phyloP scores from a whole-genome alignment of 2,113 vertebrate species.

The Etia nguti region DNA sequence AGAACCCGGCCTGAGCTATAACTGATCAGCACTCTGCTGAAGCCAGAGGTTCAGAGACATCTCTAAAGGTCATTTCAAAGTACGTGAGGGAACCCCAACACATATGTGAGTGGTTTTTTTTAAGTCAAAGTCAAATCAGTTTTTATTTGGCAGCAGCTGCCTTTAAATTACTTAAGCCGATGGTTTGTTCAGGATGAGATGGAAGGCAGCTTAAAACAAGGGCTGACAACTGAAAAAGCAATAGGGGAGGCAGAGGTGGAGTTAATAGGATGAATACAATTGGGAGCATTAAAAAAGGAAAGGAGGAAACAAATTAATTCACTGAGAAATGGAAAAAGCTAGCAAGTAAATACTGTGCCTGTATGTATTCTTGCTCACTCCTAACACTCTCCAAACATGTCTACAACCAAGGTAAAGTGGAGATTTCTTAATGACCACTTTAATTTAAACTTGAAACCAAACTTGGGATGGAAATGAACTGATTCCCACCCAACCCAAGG shows the following conservation, averaged over 20 bases:
- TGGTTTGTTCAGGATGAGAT: background rate
- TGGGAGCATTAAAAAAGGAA: background rate
- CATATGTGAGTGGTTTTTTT: background rate
- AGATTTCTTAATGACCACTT: background rate
- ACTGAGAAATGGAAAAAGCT: background rate
- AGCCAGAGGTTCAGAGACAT: background rate
- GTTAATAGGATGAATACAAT: background rate
- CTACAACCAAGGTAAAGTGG: background rate
- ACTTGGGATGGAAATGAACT: background rate
- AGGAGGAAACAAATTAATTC: background rate
- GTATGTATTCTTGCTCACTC: background rate
- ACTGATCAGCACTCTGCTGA: background rate
- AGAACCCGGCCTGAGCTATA: background rate
- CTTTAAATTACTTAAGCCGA: background rate
- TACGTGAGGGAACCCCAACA: background rate
- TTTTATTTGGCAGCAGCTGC: background rate
- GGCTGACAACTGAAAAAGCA: slow-evolving; percentile 7
- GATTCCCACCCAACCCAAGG: background rate
- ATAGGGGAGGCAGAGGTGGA: background rate
- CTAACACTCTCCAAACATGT: background rate
- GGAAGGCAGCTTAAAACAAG: background rate
- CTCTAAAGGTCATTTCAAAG: background rate
- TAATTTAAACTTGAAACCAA: background rate
- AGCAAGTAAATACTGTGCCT: background rate
- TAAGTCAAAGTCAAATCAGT: background rate